Evolutionary conservation across 2,113 vertebrate species (phyloP).

Genomic region (Isichthys henryi): DNA sequence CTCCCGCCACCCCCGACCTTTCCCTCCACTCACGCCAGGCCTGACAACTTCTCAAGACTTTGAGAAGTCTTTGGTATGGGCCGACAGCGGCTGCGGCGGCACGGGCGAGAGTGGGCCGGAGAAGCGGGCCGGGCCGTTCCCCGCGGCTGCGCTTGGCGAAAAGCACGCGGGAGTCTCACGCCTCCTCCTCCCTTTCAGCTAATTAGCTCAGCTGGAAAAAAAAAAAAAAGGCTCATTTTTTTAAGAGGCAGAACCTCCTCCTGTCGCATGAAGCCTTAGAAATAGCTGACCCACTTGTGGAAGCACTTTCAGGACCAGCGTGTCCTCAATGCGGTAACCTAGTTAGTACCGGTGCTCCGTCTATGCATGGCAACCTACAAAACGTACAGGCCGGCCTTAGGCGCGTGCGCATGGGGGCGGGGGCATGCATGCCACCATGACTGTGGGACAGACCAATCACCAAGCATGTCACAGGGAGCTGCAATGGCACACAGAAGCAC

Average conservation of each 20-base stretch:
- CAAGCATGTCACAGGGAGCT: conserved; percentile 27
- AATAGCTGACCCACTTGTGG: conserved; percentile 75
- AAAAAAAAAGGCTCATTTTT: conserved; percentile 28
- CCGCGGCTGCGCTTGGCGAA: conserved; percentile 54
- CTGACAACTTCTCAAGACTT: conserved; percentile 16
- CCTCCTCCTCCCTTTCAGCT: conserved; percentile 48
- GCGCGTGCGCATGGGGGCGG: background rate
- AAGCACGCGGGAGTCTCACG: conserved; percentile 18
- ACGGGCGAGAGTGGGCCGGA: conserved; percentile 16
- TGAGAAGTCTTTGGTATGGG: conserved; percentile 25
- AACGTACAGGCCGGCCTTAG: background rate
- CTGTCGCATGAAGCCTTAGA: conserved; percentile 57
- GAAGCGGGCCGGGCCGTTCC: conserved; percentile 62
- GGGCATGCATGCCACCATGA: conserved; percentile 9
- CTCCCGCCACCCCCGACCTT: background rate
- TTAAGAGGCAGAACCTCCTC: conserved; percentile 44
- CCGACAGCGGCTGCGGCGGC: background rate
- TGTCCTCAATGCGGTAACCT: conserved; percentile 61
- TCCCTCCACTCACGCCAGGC: background rate
- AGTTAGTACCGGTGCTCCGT: conserved; percentile 43
- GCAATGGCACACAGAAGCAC: conserved; percentile 18
- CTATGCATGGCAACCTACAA: conserved; percentile 29
- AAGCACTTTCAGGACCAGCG: conserved; percentile 54
- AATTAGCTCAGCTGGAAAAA: conserved; percentile 67
- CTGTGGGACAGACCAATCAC: conserved; percentile 32